Conservation (phyloP, 2,888 invertebrate species). For the Dryobota labecula region DNA sequence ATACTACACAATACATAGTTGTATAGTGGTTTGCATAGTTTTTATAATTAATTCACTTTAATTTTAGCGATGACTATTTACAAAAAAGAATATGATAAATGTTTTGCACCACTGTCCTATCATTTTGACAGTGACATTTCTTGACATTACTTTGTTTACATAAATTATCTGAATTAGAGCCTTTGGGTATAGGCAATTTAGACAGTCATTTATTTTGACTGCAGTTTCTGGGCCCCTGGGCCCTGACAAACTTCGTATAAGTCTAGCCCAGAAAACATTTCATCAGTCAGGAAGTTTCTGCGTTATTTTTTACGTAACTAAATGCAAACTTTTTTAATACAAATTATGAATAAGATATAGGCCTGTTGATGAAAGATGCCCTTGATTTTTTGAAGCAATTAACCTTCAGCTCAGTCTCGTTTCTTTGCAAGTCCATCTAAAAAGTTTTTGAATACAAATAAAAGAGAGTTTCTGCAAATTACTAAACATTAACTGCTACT, state of each 20-base stretch:
- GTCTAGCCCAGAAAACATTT: slow-evolving; percentile 20
- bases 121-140: too few relatives aligned
- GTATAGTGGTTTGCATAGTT: too few relatives aligned
- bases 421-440: slow-evolving; percentile 19
- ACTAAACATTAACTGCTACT: slow-evolving; percentile 25
- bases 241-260: neutral
- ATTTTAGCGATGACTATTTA: too few relatives aligned
- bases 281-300: slow-evolving; percentile 12
- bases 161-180: too few relatives aligned
- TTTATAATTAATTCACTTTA: too few relatives aligned
- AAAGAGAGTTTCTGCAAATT: slow-evolving; percentile 26
- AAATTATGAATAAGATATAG: slow-evolving; percentile 38
- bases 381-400: slow-evolving; percentile 24
- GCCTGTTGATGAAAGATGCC: slow-evolving; percentile 1
- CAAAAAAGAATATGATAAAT: too few relatives aligned
- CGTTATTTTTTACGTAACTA: slow-evolving; percentile 17
- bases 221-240: neutral
- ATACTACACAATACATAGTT: too few relatives aligned
- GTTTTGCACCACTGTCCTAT: too few relatives aligned
- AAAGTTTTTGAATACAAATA: slow-evolving; percentile 44
- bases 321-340: slow-evolving; percentile 38
- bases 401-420: slow-evolving; percentile 1
- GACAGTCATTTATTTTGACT: neutral
- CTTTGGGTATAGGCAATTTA: too few relatives aligned
- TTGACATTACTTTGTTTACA: too few relatives aligned